Evolutionary conservation across 2,113 vertebrate genomes (phyloP), one percentile per base, ranked within the genome.

Genomic region (Romanogobio albipinnatus): DNA sequence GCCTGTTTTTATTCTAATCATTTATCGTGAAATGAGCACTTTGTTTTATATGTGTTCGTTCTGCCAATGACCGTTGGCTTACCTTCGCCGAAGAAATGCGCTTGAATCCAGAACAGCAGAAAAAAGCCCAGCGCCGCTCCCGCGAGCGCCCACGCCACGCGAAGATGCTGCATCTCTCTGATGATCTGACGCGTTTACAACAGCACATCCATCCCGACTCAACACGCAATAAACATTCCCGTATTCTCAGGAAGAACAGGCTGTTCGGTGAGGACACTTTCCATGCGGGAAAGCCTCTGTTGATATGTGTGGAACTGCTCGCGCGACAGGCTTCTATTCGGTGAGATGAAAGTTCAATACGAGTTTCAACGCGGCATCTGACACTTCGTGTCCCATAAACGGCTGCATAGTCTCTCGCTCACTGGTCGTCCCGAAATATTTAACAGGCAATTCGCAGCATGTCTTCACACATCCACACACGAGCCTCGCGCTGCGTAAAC

Each of bases 141-240:
- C 76, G 84, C 76, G 68, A 88, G 87, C 81, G 87, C 84, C 75
- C 87, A 88, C 76, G 51, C 87, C 49, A 74, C 84, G 5, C 87
- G 87, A 24, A 59, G 81, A 78, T 77, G 84, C 81, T 86, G 87
- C 87, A 88, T 88, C 49, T 86, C 77, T 79, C 64, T 49, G 81
- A 53, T 1, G 74, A 74, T 26, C 56, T 43, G 70, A 53, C 24
- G 76, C 81, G 75, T 53, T 83, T 19, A 86, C 64, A 78, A 24
- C 47, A 2, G 26, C 76, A 74, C 83, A 43, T 77, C 81, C 81
- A 86, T 86, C 33, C 66, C 81, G 53, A 53, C 14, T 79, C 75
- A 64, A 26, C 71, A 53, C 66, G 17, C 58, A 45, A 0, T 29
- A 66, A 53, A 76, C 78, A 86, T 53, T 61, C 36, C 74, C 61